Conservation (phyloP, 2,888 invertebrate genomes). For the Zootermopsis nevadensis region DNA sequence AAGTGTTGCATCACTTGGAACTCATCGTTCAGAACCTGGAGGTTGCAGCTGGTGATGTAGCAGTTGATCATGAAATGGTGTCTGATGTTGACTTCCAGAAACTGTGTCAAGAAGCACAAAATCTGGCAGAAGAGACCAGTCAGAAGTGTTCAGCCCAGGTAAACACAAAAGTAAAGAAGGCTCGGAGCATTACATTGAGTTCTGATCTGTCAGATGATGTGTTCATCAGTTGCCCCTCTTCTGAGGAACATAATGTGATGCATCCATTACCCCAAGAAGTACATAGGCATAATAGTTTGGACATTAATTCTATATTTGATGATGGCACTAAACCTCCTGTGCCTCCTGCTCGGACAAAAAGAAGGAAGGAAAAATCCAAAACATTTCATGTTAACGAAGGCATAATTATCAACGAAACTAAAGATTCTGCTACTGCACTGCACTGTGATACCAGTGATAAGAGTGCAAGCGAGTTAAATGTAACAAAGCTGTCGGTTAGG, state of each 20-base stretch:
- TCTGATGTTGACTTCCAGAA: slow-evolving; percentile 23
- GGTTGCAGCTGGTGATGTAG: background rate
- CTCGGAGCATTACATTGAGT: slow-evolving; percentile 33
- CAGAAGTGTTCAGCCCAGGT: background rate
- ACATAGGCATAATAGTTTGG: slow-evolving; percentile 1
- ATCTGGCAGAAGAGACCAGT: background rate
- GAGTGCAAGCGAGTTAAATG: background rate
- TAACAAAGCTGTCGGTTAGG: background rate
- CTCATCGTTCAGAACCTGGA: slow-evolving; percentile 6
- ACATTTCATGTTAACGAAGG: background rate
- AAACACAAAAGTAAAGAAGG: background rate
- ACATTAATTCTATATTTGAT: slow-evolving; percentile 52
- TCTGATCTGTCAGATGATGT: slow-evolving; percentile 50
- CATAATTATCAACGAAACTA: background rate
- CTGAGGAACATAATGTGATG: background rate
- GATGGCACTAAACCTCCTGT: slow-evolving; percentile 49
- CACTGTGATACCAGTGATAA: background rate
- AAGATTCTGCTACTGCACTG: background rate
- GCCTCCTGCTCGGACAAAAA: slow-evolving; percentile 50
- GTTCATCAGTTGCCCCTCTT: slow-evolving; percentile 11
- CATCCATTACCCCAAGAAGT: background rate
- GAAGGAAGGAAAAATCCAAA: slow-evolving; percentile 29
- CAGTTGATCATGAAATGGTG: background rate
- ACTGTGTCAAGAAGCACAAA: slow-evolving; percentile 16
- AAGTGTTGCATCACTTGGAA: slow-evolving; percentile 22